These are phyloP conservation scores for Idaea dimidiata DNA, from an alignment of 2,888 invertebrate genomes.

Conservation along the genomic window DNA sequence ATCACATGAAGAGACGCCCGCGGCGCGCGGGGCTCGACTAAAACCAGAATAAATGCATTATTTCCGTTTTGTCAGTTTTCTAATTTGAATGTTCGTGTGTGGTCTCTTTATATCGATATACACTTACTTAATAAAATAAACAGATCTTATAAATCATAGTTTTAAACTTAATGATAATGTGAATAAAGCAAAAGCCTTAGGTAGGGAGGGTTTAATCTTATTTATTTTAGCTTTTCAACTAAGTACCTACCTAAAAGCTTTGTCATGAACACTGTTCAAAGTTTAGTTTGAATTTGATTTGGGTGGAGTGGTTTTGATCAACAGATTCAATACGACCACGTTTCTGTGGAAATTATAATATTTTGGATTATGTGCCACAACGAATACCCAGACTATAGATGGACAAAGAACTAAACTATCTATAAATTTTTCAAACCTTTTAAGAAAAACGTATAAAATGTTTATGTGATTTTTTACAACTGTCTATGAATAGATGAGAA, in stretches of 20 bases:
- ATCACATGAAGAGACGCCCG: conserved; percentile 69
- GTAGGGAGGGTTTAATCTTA: conserved; percentile 10
- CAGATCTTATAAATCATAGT: conserved; percentile 54
- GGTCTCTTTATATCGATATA: conserved; percentile 59
- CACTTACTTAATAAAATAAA: conserved; percentile 49
- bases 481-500: neutral
- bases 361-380: conserved; percentile 73
- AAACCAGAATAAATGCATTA: conserved; percentile 67
- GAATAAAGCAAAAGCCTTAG: conserved; percentile 13
- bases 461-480: neutral
- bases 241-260: neutral
- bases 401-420: conserved; percentile 60
- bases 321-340: conserved; percentile 50
- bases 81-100: conserved; percentile 71
- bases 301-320: conserved; percentile 47
- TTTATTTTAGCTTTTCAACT: neutral
- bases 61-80: conserved; percentile 74
- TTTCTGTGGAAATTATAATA: conserved; percentile 73
- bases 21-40: conserved; percentile 58
- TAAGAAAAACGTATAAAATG: conserved; percentile 41
- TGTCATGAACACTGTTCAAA: neutral
- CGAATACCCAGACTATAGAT: conserved; percentile 55
- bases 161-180: conserved; percentile 23
- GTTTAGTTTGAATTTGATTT: conserved; percentile 25
- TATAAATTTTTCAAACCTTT: conserved; percentile 63